These are phyloP conservation scores for Hirundichthys speculiger DNA, from an alignment of 2,113 vertebrate species.

Conservation along the genomic window DNA sequence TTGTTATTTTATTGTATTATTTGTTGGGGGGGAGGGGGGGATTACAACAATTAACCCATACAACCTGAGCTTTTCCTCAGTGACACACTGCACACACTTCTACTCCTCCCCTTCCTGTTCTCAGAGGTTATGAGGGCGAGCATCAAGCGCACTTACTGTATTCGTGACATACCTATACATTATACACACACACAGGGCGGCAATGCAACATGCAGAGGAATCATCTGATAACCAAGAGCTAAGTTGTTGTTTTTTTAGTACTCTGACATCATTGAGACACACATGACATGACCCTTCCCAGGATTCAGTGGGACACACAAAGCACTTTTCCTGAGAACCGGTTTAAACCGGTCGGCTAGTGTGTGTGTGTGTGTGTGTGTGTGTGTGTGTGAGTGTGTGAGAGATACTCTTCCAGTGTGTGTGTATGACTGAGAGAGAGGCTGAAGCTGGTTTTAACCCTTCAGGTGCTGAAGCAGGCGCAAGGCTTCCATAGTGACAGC, in stretches of 20 bases:
- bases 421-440: constrained; percentile 73
- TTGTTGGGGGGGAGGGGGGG: not conserved
- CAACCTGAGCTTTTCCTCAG: constrained; percentile 31
- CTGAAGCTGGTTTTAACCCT: constrained; percentile 88
- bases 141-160: constrained; percentile 26
- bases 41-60: constrained; percentile 67
- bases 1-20: constrained; percentile 8
- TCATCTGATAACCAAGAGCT: constrained; percentile 70
- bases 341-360: constrained; percentile 89
- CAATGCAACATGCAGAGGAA: constrained; percentile 41
- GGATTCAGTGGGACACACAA: constrained; percentile 94
- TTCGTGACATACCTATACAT: constrained; percentile 35
- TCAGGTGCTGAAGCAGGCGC: constrained; percentile 67
- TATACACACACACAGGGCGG: constrained; percentile 23
- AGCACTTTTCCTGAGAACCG: constrained; percentile 94
- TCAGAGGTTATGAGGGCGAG: constrained; percentile 15
- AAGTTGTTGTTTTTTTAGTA: constrained; percentile 70
- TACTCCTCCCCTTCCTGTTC: constrained; percentile 45
- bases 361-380: constrained; percentile 55
- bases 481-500: constrained; percentile 43
- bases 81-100: constrained; percentile 32
- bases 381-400: constrained; percentile 37
- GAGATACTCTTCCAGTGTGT: constrained; percentile 19
- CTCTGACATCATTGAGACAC: constrained; percentile 91
- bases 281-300: constrained; percentile 98